phyloP scores from a whole-genome alignment of 2,797 vertebrate genomes.

The Passerculus sandwichensis region DNA sequence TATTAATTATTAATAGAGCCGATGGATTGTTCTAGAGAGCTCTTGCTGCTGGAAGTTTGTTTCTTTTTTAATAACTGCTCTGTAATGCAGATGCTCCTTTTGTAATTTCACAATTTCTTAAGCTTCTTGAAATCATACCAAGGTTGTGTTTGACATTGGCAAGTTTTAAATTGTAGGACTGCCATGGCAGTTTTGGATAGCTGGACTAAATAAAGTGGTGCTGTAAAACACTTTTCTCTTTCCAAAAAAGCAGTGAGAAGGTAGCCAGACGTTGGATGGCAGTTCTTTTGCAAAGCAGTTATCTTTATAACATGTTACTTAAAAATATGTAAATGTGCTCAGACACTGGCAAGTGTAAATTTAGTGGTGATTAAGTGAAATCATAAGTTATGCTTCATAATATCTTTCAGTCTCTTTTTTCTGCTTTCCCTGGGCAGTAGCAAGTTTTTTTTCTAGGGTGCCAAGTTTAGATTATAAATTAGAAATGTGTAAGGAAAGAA shows the following conservation, averaged over 20 bases:
- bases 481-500: not conserved
- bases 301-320: not conserved
- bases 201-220: slow-evolving; percentile 11
- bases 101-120: not conserved
- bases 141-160: not conserved
- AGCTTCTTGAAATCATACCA: not conserved
- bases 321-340: not conserved
- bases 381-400: not conserved
- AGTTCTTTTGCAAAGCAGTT: not conserved
- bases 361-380: not conserved
- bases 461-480: slow-evolving; percentile 13
- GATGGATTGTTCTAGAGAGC: not conserved
- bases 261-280: not conserved
- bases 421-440: slow-evolving; percentile 14
- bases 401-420: not conserved
- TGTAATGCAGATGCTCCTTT: not conserved
- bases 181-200: slow-evolving; percentile 7
- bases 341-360: not conserved
- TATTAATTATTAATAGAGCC: not conserved
- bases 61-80: not conserved
- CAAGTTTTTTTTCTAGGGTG: not conserved
- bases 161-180: not conserved
- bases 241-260: slow-evolving; percentile 19
- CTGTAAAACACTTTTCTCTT: slow-evolving; percentile 9
- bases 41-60: not conserved